These are phyloP conservation scores for Dasypus novemcinctus DNA, from an alignment of 2,113 vertebrate genomes.

Conservation along the genomic window DNA sequence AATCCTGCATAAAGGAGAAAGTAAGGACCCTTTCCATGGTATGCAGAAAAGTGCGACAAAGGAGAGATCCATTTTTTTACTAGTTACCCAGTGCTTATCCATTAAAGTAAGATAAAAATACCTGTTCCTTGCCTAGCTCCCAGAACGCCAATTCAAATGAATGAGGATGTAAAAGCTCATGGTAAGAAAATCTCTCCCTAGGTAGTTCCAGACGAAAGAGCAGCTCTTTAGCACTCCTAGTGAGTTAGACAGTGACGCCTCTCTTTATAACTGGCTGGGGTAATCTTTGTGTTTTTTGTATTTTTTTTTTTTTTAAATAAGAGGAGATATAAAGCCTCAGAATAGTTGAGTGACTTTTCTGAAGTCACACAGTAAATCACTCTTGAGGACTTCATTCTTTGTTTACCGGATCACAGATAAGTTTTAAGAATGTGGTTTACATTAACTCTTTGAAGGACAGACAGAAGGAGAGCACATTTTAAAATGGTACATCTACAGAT, in stretches of 20 bases:
- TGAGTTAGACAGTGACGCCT: slow-evolving; percentile 53
- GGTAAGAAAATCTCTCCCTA: slow-evolving; percentile 76
- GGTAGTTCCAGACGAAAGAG: slow-evolving; percentile 74
- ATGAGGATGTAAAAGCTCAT: slow-evolving; percentile 79
- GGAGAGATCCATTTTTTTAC: slow-evolving; percentile 61
- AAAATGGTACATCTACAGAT: background rate
- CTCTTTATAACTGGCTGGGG: slow-evolving; percentile 18
- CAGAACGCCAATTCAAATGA: slow-evolving; percentile 76
- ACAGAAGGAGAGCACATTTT: background rate
- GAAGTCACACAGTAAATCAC: slow-evolving; percentile 16
- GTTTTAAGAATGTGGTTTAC: slow-evolving; percentile 18
- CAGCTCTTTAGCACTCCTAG: slow-evolving; percentile 72
- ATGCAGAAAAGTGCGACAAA: background rate
- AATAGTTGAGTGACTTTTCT: slow-evolving; percentile 23
- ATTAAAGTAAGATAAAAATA: slow-evolving; percentile 79
- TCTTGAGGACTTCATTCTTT: slow-evolving; percentile 13
- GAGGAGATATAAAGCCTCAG: background rate
- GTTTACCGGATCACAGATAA: background rate
- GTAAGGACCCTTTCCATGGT: background rate
- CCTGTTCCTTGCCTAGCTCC: slow-evolving; percentile 72
- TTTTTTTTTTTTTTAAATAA: background rate
- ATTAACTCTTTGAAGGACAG: slow-evolving; percentile 10
- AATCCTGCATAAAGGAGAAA: background rate
- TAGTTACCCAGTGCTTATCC: slow-evolving; percentile 70
- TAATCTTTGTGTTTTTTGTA: background rate